Conservation (phyloP, 1,140 invertebrate genomes). For the Eupristina koningsbergeri region DNA sequence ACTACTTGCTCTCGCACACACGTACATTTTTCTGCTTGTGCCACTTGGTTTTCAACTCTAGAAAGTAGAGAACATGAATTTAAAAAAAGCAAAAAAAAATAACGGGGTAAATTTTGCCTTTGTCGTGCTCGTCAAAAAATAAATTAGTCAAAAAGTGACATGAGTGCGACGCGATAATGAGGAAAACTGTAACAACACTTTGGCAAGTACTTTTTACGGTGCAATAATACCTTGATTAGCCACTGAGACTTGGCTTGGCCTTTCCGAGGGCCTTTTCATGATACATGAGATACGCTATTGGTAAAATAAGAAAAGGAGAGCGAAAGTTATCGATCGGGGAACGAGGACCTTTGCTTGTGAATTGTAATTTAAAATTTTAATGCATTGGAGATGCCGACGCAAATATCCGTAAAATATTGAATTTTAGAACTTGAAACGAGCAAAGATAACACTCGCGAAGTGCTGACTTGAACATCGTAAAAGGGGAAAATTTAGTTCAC, state of each 20-base stretch:
- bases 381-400: background rate
- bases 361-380: background rate
- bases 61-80: background rate
- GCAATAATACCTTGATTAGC: conserved; percentile 43
- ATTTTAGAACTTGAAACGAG: no score
- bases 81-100: background rate
- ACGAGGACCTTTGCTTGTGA: background rate
- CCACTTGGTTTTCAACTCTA: conserved; percentile 5
- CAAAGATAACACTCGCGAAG: background rate
- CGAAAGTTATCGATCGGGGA: background rate
- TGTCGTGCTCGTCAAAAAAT: conserved; percentile 1
- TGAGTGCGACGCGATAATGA: background rate
- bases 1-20: background rate
- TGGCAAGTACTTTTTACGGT: conserved; percentile 18
- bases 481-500: background rate
- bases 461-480: background rate
- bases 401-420: background rate
- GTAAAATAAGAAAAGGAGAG: background rate
- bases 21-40: conserved; percentile 38
- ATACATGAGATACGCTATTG: background rate
- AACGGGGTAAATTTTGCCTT: background rate
- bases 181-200: background rate
- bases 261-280: background rate
- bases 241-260: background rate
- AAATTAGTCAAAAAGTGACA: background rate